Base-by-base conservation (phyloP, 2,888 invertebrate genomes). In the Acrocera orbiculus region DNA sequence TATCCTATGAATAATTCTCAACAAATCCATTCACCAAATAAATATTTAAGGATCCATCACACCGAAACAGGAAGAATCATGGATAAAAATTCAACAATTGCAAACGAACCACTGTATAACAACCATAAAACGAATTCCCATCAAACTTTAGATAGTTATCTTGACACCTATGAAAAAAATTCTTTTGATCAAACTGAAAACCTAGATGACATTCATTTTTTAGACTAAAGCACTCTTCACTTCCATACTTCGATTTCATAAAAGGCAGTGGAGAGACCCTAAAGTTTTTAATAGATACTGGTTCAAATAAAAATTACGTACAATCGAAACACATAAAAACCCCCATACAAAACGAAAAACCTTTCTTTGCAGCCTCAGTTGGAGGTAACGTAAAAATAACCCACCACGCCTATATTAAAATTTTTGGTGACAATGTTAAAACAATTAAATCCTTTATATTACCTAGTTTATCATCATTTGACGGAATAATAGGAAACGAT, bases 171-270 rank as follows among this genome's bases (percentile, higher is more conserved):
- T n/a, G n/a, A n/a, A n/a, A n/a, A n/a, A 5, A 8, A 25, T 10
- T 9, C 16, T 8, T 3, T 3, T 14, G 16, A 4, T 3, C n/a
- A 6, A 17, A 11, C 5, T 2, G 26, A 32, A 11, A 16, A n/a
- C 6, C 4, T 15, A 5, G 26, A 32, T 17, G 17, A 25, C 13
- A 32, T 35, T 16, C 19, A 37, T 37, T 41, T 41, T 39, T 40
- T 37, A 40, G 36, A 36, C 13, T 40, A 36, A 35, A 36, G 3
- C 9, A 30, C 32, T 40, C 40, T 27, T 39, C 34, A 15, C 23
- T 39, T 14, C 41, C 37, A 10, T 41, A 39, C 25, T 36, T 37
- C 22, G 27, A 14, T 16, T 33, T 25, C 13, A 25, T 11, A 16
- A 20, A 17, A 31, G 17, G 16, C 29, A 38, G 31, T 25, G 34